phyloP scores from a whole-genome alignment of 2,113 vertebrate genomes.

The Papio anubis region DNA sequence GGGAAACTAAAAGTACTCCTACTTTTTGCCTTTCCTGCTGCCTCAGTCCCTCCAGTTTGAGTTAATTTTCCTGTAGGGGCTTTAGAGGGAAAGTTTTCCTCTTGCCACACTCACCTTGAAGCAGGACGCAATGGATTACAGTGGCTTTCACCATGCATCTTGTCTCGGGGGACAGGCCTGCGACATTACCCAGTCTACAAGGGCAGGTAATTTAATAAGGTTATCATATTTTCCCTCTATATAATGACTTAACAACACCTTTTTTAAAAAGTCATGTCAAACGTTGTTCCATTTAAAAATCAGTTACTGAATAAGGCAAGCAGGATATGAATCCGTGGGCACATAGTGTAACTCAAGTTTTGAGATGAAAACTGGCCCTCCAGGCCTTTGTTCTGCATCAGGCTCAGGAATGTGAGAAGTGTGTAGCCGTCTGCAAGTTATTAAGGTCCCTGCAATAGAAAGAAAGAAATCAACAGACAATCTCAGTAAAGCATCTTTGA shows the following conservation, averaged over 20 bases:
- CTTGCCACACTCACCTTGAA: constrained; percentile 53
- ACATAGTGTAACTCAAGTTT: background rate
- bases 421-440: background rate
- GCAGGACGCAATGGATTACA: background rate
- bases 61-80: background rate
- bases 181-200: constrained; percentile 62
- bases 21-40: background rate
- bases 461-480: background rate
- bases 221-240: constrained; percentile 55
- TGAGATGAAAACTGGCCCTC: background rate
- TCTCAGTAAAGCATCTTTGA: background rate
- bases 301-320: background rate
- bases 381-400: background rate
- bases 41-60: background rate
- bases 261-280: constrained; percentile 35
- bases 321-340: background rate
- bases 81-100: constrained; percentile 42
- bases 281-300: constrained; percentile 50
- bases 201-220: constrained; percentile 71
- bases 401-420: background rate
- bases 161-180: constrained; percentile 67
- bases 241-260: constrained; percentile 47
- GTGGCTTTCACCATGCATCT: constrained; percentile 70
- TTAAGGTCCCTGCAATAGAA: background rate
- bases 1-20: background rate